phyloP scores from a whole-genome alignment of 2,888 invertebrate species.

The Apamea anceps region DNA sequence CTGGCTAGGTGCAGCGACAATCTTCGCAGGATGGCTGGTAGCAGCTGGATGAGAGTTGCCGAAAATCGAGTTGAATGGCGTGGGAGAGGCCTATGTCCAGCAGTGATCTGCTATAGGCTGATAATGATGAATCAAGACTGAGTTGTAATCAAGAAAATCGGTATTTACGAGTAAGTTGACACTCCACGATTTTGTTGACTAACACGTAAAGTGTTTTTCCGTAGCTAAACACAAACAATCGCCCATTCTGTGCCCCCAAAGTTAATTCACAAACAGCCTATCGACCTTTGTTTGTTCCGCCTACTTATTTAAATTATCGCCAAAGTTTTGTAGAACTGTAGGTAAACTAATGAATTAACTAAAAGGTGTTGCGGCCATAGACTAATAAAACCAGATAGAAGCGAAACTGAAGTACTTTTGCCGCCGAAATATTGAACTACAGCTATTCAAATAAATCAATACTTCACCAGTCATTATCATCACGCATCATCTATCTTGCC shows the following conservation, averaged over 20 bases:
- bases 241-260: constrained; percentile 22
- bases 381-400: not conserved
- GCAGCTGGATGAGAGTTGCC: too few species aligned
- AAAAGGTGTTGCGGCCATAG: constrained; percentile 45
- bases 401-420: not conserved
- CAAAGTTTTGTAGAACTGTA: constrained; percentile 56
- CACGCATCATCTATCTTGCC: not conserved
- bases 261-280: constrained; percentile 48
- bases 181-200: not conserved
- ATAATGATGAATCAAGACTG: too few species aligned
- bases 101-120: too few species aligned
- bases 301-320: constrained; percentile 62
- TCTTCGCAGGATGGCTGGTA: too few species aligned
- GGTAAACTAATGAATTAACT: constrained; percentile 57
- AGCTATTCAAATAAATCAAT: not conserved
- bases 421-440: too few species aligned
- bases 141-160: too few species aligned
- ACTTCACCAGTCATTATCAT: not conserved
- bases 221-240: constrained; percentile 3
- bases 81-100: too few species aligned
- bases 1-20: too few species aligned
- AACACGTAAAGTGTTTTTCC: not conserved
- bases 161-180: not conserved
- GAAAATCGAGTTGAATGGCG: too few species aligned
- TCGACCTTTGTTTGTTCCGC: constrained; percentile 58